Percentiles rank a stretch among this genome's conserved stretches.
phyloP scores from a whole-genome alignment of 2,113 vertebrate species.

The Erpornis zantholeuca region DNA sequence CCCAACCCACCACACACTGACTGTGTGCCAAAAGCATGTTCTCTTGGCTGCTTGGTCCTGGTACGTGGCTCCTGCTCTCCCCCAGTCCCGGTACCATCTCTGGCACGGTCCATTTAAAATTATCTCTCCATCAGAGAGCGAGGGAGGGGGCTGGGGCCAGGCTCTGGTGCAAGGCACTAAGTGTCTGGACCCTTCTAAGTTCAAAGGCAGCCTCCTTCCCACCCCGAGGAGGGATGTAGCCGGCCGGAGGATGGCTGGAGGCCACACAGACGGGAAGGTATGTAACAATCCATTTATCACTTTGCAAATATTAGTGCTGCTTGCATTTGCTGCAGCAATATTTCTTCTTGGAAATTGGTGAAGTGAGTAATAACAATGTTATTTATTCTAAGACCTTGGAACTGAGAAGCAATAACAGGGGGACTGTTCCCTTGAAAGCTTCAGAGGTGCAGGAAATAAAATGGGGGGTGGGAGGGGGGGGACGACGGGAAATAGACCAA shows the following conservation, averaged over 20 bases:
- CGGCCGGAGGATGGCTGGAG: neutral
- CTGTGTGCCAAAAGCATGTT: neutral
- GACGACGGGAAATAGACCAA: neutral
- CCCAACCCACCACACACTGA: neutral
- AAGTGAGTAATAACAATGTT: slow-evolving; percentile 67
- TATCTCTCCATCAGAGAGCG: neutral
- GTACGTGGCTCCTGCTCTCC: neutral
- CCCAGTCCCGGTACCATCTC: neutral
- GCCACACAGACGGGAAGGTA: slow-evolving; percentile 44
- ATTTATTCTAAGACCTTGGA: slow-evolving; percentile 70
- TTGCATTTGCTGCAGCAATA: slow-evolving; percentile 40
- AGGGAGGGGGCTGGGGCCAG: neutral
- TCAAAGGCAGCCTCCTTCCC: neutral
- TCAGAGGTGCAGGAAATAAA: slow-evolving; percentile 38
- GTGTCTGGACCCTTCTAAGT: neutral
- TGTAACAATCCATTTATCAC: slow-evolving; percentile 54
- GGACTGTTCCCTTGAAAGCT: slow-evolving; percentile 57
- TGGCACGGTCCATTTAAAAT: neutral
- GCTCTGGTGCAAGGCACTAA: neutral
- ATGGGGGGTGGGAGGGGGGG: neutral
- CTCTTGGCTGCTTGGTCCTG: neutral
- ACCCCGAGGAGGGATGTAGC: slow-evolving; percentile 2
- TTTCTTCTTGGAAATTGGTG: slow-evolving; percentile 66
- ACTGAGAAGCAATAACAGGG: slow-evolving; percentile 57
- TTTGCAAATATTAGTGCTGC: slow-evolving; percentile 64